Percentiles rank a stretch among this genome's conserved stretches.
Conservation (phyloP, 1,140 invertebrate genomes). For the Eumeta japonica region DNA sequence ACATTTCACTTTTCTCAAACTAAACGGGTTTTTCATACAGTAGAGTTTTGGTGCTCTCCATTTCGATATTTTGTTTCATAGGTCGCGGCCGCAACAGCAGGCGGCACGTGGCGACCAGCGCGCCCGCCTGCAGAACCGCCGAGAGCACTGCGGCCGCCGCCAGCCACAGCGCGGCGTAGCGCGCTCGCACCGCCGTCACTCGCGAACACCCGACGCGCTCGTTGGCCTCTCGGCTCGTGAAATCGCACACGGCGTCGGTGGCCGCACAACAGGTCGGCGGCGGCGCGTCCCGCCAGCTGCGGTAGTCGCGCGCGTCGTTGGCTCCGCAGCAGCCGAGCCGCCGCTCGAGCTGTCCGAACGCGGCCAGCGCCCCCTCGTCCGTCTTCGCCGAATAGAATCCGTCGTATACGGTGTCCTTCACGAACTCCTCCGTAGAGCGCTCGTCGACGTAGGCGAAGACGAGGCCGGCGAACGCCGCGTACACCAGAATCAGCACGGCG, state of each 20-base stretch:
- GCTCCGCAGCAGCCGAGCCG: neutral
- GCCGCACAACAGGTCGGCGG: neutral
- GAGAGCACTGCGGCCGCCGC: conserved; percentile 29
- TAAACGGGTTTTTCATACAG: conserved; percentile 14
- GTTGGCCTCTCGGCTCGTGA: conserved; percentile 42
- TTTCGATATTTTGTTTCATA: conserved; percentile 31
- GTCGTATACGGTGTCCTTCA: neutral
- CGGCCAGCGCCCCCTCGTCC: neutral
- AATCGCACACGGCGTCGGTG: conserved; percentile 23
- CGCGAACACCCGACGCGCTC: conserved; percentile 39
- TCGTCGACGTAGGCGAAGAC: conserved; percentile 12
- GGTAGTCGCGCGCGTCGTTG: neutral
- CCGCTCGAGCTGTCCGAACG: neutral
- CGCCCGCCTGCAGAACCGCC: conserved; percentile 25
- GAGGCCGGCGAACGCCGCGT: conserved; percentile 34
- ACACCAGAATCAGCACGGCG: conserved; percentile 5
- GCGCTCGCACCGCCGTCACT: conserved; percentile 34
- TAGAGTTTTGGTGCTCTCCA: too few species aligned
- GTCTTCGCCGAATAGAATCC: neutral
- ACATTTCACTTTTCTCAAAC: neutral
- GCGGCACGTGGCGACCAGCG: conserved; percentile 19
- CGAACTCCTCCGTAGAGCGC: neutral
- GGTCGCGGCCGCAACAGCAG: conserved; percentile 22
- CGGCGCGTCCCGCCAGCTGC: neutral
- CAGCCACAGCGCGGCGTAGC: conserved; percentile 31